Conservation (phyloP, 2,888 invertebrate species). For the Oconnorella tubifera region DNA sequence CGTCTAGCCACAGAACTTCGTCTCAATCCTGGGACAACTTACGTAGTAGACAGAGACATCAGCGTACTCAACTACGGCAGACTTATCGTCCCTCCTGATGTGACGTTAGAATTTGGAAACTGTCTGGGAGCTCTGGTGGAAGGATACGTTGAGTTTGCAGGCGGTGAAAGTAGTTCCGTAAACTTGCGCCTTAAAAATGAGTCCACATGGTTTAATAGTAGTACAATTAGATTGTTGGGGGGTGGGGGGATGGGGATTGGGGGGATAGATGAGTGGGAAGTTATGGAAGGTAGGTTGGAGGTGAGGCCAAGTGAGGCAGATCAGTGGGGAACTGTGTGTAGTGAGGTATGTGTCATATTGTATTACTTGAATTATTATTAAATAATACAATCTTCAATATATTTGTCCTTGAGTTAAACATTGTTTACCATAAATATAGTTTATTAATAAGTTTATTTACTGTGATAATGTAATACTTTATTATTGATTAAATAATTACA, state of each 20-base stretch:
- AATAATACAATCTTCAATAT: too few relatives aligned
- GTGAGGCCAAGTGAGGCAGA: conserved; percentile 75
- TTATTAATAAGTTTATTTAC: too few relatives aligned
- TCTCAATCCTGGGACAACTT: conserved; percentile 53
- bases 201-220: conserved; percentile 45
- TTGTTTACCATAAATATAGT: too few relatives aligned
- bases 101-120: conserved; percentile 80
- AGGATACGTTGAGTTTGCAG: conserved; percentile 20
- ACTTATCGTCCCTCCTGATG: conserved; percentile 68
- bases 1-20: conserved; percentile 13
- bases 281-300: conserved; percentile 75
- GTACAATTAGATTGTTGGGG: conserved; percentile 2
- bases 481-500: too few relatives aligned
- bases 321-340: conserved; percentile 96
- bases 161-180: conserved; percentile 23
- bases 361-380: too few relatives aligned
- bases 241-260: too few relatives aligned
- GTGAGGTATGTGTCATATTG: conserved; percentile 62
- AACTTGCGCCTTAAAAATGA: conserved; percentile 35
- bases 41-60: conserved; percentile 87
- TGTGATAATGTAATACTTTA: too few relatives aligned
- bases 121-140: conserved; percentile 84
- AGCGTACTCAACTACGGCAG: conserved; percentile 65
- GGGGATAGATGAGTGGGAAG: conserved; percentile 70
- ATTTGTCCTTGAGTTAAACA: too few relatives aligned